Evolutionary conservation across 2,113 vertebrate species (phyloP), one percentile per base, ranked within the genome.

Genomic region (Ardeotis arabs): DNA sequence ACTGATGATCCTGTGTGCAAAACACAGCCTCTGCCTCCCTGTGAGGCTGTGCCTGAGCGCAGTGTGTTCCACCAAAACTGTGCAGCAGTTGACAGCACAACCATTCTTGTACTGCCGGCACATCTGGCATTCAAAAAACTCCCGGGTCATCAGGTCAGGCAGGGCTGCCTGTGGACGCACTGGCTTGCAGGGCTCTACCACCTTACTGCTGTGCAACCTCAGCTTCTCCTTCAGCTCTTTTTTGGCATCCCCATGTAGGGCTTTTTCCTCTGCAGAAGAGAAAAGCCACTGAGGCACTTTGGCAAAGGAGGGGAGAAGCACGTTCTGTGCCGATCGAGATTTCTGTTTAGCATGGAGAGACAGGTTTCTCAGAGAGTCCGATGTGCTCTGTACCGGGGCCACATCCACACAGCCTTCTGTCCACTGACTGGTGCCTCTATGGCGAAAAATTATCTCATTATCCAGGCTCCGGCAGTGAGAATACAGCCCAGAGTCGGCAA

Each of bases 221-320:
- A 99, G 98, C 59, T 98, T 99, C 81, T 99, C 99, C 95, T 99
- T 98, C 58, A 99, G 77, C 41, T 98, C 98, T 59, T 98, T 98
- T 77, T 97, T 98, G 62, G 97, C 98, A 78, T 98, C 96, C 35
- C 96, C 75, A 0, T 97, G 93, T 17, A 97, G 52, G 29, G 91
- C 95, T 97, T 96, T 98, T 90, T 99, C 98, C 9, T 98, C 98
- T 18, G 98, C 67, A 0, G 97, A 93, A 75, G 98, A 97, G 70
- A 99, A 98, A 37, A 98, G 96, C 97, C 98, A 97, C 86, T 98
- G 98, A 76, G 98, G 98, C 91, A 96, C 83, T 93, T 77, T 98
- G 93, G 96, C 93, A 95, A 98, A 98, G 14, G 98, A 96, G 6
- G 98, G 97, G 62, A 98, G 90, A 1, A 98, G 92, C 44, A 98